A percentile compares a stretch with the other conserved stretches of the same genome.
phyloP scores from a whole-genome alignment of 2,113 vertebrate genomes.

The Cercopithecus mona region DNA sequence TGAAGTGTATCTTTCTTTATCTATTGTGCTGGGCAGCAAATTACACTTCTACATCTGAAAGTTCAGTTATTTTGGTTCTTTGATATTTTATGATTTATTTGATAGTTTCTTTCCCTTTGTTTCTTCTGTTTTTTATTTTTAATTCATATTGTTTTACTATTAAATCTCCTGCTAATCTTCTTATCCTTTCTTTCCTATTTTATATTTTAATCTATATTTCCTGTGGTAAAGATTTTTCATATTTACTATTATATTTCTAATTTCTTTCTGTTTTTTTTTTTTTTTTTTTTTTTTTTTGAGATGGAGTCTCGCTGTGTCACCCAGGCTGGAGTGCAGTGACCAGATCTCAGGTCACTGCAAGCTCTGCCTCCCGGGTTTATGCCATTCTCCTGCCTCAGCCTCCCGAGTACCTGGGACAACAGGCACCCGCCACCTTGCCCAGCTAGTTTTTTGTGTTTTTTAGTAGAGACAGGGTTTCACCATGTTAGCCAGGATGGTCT shows the following conservation, averaged over 20 bases:
- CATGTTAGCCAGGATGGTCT: no score
- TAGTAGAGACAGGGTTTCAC: no score
- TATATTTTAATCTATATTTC: not conserved
- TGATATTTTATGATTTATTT: not conserved
- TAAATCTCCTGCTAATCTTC: not conserved
- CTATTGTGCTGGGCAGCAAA: not conserved
- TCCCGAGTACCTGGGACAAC: no score
- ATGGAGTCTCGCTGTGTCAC: no score
- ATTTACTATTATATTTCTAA: not conserved
- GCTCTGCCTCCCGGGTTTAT: no score
- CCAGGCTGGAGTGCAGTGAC: no score
- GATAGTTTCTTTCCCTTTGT: not conserved
- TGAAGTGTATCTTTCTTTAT: not conserved
- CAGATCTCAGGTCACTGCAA: no score
- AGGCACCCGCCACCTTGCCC: no score
- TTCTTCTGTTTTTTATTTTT: not conserved
- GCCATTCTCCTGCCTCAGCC: no score
- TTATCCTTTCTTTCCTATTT: not conserved
- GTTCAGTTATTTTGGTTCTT: not conserved
- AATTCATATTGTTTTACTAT: not conserved
- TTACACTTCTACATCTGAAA: not conserved
- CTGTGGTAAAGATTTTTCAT: not conserved
- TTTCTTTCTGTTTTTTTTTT: not conserved
- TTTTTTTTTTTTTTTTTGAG: no score
- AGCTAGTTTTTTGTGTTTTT: no score